Percentiles rank a stretch among this genome's conserved stretches.
Conservation (phyloP, 1,140 invertebrate species). For the Drosophila repletoides region DNA sequence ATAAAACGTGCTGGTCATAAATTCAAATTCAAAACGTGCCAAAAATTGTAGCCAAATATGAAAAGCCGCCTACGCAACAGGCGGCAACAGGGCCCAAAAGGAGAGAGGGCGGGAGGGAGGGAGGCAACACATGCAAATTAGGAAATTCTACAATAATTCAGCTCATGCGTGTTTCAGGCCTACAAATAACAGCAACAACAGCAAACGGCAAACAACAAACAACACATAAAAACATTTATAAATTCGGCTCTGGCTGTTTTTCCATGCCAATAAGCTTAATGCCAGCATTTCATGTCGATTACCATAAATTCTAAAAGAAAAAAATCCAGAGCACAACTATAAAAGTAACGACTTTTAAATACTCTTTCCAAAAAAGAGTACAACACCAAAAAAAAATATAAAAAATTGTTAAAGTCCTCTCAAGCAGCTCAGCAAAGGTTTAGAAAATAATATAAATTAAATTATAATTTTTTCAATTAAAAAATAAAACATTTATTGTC, state of each 20-base stretch:
- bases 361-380: not conserved
- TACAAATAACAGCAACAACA: constrained; percentile 25
- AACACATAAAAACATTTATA: constrained; percentile 49
- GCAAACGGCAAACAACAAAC: constrained; percentile 20
- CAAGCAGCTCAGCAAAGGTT: no score
- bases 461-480: no score
- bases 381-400: no score
- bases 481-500: no score
- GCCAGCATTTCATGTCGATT: constrained; percentile 77
- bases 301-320: constrained; percentile 65
- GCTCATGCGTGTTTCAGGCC: constrained; percentile 39
- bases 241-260: constrained; percentile 40
- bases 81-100: no score
- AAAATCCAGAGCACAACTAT: constrained; percentile 1
- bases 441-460: no score
- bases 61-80: constrained; percentile 39
- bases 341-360: not conserved
- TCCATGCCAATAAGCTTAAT: constrained; percentile 74
- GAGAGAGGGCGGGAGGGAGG: no score
- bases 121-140: constrained; percentile 50
- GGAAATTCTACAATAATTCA: constrained; percentile 29
- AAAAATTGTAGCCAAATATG: constrained; percentile 48
- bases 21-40: constrained; percentile 53
- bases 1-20: constrained; percentile 46
- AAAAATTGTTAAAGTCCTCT: no score